Evolutionary conservation across 2,888 invertebrate species (phyloP), one percentile per base, ranked within the genome.

Genomic region (Alloscopus bannaensis): DNA sequence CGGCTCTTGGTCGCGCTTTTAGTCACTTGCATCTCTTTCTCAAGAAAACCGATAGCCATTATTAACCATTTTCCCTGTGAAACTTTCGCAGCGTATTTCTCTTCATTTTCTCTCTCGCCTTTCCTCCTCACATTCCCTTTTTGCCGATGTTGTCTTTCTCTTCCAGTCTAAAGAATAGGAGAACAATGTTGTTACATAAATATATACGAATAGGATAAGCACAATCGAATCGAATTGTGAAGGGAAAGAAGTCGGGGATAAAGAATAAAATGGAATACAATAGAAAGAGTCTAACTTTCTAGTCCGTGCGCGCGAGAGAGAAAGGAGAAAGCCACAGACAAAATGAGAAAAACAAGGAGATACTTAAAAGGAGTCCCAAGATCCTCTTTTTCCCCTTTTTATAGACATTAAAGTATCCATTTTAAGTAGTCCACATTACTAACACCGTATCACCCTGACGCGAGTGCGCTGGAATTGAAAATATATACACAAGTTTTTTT

Each of bases 311-410:
- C 6, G 24, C 6, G 22, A 52, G n/a, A 69, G 1, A 22, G 29
- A 22, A 60, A 6, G 26, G 11, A 69, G 26, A 18, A 55, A 52
- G 31, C 55, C 22, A 26, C 36, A 57, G 52, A 57, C 28, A 57
- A 57, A 57, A 69, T 42, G 40, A 16, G 55, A 68, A 20, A 28
- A 26, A 22, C 24, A 28, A 65, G 26, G 18, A 69, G 69, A 40
- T 59, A 31, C 59, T 59, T 70, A 47, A 70, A 45, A 70, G 60
- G 70, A 60, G 60, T 70, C 70, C 70, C 70, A 18, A 70, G 70
- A 70, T 70, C 70, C 70, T 70, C 70, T 47, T 70, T 70, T 31
- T 70, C 70, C 70, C 29, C 50, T 60, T 28, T 70, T 60, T 60
- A 42, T 60, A 22, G 42, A 31, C 47, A 70, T 69, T 69, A 69